Evolutionary conservation across 2,888 invertebrate genomes (phyloP).

Genomic region (Temnothorax ravouxi): DNA sequence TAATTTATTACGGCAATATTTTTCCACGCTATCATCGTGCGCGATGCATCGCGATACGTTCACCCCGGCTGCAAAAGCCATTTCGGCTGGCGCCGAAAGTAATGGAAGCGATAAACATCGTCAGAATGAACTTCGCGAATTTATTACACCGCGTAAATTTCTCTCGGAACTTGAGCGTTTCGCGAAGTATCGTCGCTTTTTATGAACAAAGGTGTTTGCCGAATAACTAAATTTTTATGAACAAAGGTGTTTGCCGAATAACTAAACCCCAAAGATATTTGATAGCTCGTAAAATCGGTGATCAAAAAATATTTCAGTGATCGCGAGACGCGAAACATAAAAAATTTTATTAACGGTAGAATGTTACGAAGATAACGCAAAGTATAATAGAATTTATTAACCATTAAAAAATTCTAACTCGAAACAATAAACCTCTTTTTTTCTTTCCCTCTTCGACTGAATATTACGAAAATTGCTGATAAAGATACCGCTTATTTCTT

Average conservation of each 20-base stretch:
- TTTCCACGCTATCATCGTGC: slow-evolving; percentile 44
- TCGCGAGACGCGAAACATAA: not conserved
- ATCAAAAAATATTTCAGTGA: not conserved
- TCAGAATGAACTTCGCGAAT: slow-evolving; percentile 55
- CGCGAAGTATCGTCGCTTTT: not conserved
- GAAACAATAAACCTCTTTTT: not conserved
- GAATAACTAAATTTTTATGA: not conserved
- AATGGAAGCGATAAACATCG: slow-evolving; percentile 62
- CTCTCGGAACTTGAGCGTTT: slow-evolving; percentile 24
- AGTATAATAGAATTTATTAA: not conserved
- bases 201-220: slow-evolving; percentile 2
- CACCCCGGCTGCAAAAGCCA: slow-evolving; percentile 1
- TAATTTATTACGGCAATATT: slow-evolving; percentile 52
- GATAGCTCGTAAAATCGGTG: not conserved
- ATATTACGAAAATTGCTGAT: not conserved
- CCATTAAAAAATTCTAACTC: not conserved
- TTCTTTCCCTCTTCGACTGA: not conserved
- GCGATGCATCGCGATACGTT: slow-evolving; percentile 36
- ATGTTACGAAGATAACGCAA: not conserved
- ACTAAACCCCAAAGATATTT: not conserved
- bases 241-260: not conserved
- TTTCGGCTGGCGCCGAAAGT: slow-evolving; percentile 44
- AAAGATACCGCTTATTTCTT: not conserved
- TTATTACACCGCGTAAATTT: slow-evolving; percentile 58
- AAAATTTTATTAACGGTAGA: not conserved